phyloP scores from a whole-genome alignment of 2,113 vertebrate species.

The Serilophus lunatus region DNA sequence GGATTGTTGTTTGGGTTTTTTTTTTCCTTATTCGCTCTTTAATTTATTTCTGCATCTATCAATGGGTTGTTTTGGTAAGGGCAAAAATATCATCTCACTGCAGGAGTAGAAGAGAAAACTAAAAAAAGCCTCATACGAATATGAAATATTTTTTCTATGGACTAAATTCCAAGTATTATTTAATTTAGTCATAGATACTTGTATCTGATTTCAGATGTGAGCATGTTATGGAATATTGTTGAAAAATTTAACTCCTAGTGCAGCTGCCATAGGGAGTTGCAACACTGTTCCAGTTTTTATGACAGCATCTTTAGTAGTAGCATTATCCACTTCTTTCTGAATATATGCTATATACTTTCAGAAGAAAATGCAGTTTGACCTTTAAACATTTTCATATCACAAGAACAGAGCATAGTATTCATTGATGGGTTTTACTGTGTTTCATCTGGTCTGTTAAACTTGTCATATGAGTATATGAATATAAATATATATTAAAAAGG shows the following conservation, averaged over 20 bases:
- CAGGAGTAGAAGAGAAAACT: neutral
- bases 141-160: neutral
- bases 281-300: neutral
- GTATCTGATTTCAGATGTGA: neutral
- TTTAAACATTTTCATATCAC: neutral
- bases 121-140: neutral
- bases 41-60: neutral
- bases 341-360: neutral
- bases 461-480: neutral
- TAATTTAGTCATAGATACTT: neutral
- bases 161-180: neutral
- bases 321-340: neutral
- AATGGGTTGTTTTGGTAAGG: neutral
- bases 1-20: neutral
- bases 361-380: neutral
- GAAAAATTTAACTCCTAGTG: neutral
- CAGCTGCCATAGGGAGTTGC: neutral
- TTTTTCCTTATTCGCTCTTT: neutral
- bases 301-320: neutral
- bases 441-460: neutral
- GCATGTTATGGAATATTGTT: fast-evolving
- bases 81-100: neutral
- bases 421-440: neutral
- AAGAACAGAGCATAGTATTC: neutral
- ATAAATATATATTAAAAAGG: neutral